Evolutionary conservation across 2,113 vertebrate genomes (phyloP), one percentile per base, ranked within the genome.

Genomic region (Zootoca vivipara): DNA sequence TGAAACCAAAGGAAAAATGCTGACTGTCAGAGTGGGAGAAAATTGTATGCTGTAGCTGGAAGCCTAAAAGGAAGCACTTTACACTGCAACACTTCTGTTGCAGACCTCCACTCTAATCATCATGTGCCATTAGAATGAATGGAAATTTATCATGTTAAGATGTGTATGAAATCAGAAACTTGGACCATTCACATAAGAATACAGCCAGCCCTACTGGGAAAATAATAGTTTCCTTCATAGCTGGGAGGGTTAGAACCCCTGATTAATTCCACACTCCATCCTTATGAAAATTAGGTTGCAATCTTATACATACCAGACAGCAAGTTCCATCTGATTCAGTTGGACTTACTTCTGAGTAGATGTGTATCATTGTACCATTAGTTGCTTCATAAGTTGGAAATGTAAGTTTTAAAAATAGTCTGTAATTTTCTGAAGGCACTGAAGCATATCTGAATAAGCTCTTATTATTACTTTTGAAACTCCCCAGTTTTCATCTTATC

Each of bases 381-480:
- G 75, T 90, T 81, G 85, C 46, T 83, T 85, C 89, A 91, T 90
- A 78, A 72, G 65, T 0, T 73, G 91, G 78, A 87, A 67, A 46
- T 40, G 83, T 35, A 33, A 72, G 84, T 79, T 79, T 87, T 93
- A 56, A 89, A 95, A 93, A 93, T 78, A 92, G 4, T 58, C 81
- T 85, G 16, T 87, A 62, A 93, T 93, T 92, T 94, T 78, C 89
- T 80, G 78, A 33, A 74, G 75, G 78, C 69, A 75, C 24, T n/a
- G 28, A 89, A 89, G 82, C 65, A 73, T 5, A 89, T 28, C 62
- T 93, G 85, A 91, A 24, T 88, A 85, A n/a, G 65, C 78, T 84
- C 80, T 87, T 91, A 88, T 90, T 83, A 79, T 95, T 89, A 26
- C 88, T 92, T 91, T 92, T 40, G 72, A 95, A 93, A 42, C 91